Conservation (phyloP, 2,113 vertebrate genomes). For the Poeciliopsis occidentalis region DNA sequence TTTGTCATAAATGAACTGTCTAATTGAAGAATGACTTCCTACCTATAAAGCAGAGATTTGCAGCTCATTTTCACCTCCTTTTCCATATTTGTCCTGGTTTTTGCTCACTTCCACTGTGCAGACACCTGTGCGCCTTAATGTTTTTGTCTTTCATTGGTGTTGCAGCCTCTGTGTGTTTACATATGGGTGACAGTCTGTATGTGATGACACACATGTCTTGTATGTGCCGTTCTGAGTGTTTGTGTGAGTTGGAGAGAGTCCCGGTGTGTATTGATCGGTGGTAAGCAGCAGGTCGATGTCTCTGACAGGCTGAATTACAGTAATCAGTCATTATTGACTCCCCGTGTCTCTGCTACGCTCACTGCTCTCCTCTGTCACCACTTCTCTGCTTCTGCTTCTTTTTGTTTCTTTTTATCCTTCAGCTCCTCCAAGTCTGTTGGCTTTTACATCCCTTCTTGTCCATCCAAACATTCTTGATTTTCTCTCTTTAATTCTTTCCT, state of each 20-base stretch:
- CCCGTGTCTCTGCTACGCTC: constrained; percentile 80
- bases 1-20: not conserved
- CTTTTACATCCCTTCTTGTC: constrained; percentile 18
- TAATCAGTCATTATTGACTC: constrained; percentile 99
- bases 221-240: constrained; percentile 46
- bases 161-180: not conserved
- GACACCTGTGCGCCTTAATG: constrained; percentile 36
- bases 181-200: constrained; percentile 1
- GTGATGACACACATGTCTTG: constrained; percentile 30
- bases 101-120: constrained; percentile 66
- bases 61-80: not conserved
- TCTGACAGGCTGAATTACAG: constrained; percentile 99
- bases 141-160: not conserved
- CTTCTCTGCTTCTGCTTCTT: constrained; percentile 25
- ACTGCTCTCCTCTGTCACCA: constrained; percentile 47
- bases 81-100: constrained; percentile 3
- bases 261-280: constrained; percentile 93
- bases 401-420: constrained; percentile 17
- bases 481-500: constrained; percentile 24
- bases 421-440: not conserved
- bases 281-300: constrained; percentile 94
- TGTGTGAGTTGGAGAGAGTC: constrained; percentile 82
- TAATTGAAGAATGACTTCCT: not conserved
- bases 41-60: not conserved
- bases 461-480: constrained; percentile 3